These are phyloP conservation scores for Drosophila ogumai DNA, from an alignment of 1,140 invertebrate species.

Conservation along the genomic window DNA sequence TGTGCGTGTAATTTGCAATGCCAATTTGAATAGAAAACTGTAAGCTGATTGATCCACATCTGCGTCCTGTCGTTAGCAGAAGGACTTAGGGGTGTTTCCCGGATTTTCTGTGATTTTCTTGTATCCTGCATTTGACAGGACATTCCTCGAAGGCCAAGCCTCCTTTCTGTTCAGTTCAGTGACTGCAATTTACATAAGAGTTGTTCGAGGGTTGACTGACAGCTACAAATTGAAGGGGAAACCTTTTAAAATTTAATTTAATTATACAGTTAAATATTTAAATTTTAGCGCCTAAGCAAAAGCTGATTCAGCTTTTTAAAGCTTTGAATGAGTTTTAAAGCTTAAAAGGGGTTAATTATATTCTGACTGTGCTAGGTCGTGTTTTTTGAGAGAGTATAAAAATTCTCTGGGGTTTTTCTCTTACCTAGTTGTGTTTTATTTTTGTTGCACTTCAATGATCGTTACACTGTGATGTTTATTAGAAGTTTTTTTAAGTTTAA, in stretches of 20 bases:
- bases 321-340: slow-evolving; percentile 8
- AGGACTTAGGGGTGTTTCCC: not conserved
- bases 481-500: not conserved
- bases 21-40: slow-evolving; percentile 13
- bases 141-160: slow-evolving; percentile 17
- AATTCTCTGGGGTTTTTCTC: not conserved
- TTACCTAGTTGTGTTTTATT: slow-evolving; percentile 14
- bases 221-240: not conserved
- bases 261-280: not conserved
- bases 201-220: not conserved
- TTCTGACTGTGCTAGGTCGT: slow-evolving; percentile 39
- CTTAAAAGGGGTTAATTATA: slow-evolving; percentile 12
- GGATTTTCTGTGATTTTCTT: not conserved
- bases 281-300: not conserved
- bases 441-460: not conserved
- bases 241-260: not conserved
- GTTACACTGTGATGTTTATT: not conserved
- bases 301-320: slow-evolving; percentile 13
- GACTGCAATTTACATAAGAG: slow-evolving; percentile 32
- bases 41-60: slow-evolving; percentile 2
- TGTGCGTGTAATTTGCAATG: slow-evolving; percentile 27
- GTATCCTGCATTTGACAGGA: slow-evolving; percentile 25
- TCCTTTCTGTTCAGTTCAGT: slow-evolving; percentile 19
- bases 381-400: not conserved
- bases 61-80: slow-evolving; percentile 3